phyloP scores from a whole-genome alignment of 2,113 vertebrate species.

The Poeciliopsis prolifica region DNA sequence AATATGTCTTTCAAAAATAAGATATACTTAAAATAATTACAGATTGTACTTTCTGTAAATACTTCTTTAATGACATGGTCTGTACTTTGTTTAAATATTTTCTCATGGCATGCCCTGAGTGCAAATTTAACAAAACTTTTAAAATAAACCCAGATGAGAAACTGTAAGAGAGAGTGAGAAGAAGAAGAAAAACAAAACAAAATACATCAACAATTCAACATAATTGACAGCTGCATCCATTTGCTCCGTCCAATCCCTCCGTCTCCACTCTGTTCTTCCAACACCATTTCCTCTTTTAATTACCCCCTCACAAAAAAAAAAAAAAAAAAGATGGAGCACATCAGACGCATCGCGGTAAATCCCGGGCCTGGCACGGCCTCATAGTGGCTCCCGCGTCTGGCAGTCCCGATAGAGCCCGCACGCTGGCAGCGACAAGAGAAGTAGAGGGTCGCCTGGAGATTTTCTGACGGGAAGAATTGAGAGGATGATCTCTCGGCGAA shows the following conservation, averaged over 20 bases:
- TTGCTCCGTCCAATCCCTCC: slow-evolving; percentile 64
- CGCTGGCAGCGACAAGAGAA: slow-evolving; percentile 78
- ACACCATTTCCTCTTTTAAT: slow-evolving; percentile 83
- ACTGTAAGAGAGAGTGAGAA: slow-evolving; percentile 43
- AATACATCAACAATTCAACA: slow-evolving; percentile 65
- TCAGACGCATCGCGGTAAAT: slow-evolving; percentile 81
- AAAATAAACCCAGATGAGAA: slow-evolving; percentile 62
- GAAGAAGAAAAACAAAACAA: slow-evolving; percentile 20
- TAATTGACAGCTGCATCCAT: slow-evolving; percentile 81
- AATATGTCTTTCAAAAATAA: background rate
- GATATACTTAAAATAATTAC: too few relatives aligned
- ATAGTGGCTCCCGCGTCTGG: slow-evolving; percentile 79
- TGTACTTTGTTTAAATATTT: slow-evolving; percentile 23
- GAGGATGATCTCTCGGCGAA: slow-evolving; percentile 77
- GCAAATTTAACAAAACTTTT: slow-evolving; percentile 66
- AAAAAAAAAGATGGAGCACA: slow-evolving; percentile 76
- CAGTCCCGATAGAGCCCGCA: slow-evolving; percentile 78
- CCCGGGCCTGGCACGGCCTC: slow-evolving; percentile 80
- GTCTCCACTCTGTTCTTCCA: slow-evolving; percentile 75
- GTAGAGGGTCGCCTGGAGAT: slow-evolving; percentile 70
- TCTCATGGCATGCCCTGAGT: slow-evolving; percentile 48
- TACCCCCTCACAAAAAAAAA: slow-evolving; percentile 69
- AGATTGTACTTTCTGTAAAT: slow-evolving; percentile 7
- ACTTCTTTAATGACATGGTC: background rate
- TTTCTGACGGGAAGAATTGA: slow-evolving; percentile 75